A percentile compares a stretch with the other conserved stretches of the same genome.
Conservation (phyloP, 2,888 invertebrate genomes). For the Kryphioiulus occultus region DNA sequence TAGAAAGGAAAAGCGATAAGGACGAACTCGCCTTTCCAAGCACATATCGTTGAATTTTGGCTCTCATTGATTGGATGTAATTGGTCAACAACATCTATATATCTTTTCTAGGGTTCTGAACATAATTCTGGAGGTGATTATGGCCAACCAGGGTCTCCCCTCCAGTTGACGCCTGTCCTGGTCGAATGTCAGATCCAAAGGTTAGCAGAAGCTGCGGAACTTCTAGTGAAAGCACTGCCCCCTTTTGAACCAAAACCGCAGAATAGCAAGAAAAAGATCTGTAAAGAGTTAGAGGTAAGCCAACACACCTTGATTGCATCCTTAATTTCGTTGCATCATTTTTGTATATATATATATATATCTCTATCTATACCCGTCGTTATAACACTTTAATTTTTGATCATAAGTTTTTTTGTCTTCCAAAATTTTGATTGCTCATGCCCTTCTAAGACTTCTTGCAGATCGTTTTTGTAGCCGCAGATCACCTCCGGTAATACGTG, state of each 20-base stretch:
- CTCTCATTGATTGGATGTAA: slow-evolving; percentile 35
- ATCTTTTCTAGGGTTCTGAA: slow-evolving; percentile 52
- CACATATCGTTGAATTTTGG: neutral
- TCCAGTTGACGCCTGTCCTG: slow-evolving; percentile 77
- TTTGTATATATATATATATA: neutral
- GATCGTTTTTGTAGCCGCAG: neutral
- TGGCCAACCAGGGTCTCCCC: slow-evolving; percentile 60
- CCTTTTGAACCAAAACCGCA: slow-evolving; percentile 86
- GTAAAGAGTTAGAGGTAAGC: slow-evolving; percentile 82
- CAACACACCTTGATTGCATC: slow-evolving; percentile 12
- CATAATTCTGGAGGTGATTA: slow-evolving; percentile 55
- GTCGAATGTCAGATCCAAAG: slow-evolving; percentile 84
- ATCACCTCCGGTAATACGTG: slow-evolving; percentile 1
- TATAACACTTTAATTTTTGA: neutral
- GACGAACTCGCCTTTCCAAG: neutral
- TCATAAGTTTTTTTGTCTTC: neutral
- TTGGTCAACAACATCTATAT: slow-evolving; percentile 40
- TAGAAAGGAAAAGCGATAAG: slow-evolving; percentile 39
- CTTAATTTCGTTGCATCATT: slow-evolving; percentile 30
- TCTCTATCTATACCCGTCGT: neutral
- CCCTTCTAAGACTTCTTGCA: slow-evolving; percentile 21
- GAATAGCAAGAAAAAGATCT: slow-evolving; percentile 87
- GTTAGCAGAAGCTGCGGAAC: slow-evolving; percentile 82
- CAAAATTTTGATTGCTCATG: neutral
- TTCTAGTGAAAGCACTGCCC: slow-evolving; percentile 81